These are phyloP conservation scores for Cryptoblepharus egeriae DNA, from an alignment of 2,797 vertebrate species.

Conservation along the genomic window DNA sequence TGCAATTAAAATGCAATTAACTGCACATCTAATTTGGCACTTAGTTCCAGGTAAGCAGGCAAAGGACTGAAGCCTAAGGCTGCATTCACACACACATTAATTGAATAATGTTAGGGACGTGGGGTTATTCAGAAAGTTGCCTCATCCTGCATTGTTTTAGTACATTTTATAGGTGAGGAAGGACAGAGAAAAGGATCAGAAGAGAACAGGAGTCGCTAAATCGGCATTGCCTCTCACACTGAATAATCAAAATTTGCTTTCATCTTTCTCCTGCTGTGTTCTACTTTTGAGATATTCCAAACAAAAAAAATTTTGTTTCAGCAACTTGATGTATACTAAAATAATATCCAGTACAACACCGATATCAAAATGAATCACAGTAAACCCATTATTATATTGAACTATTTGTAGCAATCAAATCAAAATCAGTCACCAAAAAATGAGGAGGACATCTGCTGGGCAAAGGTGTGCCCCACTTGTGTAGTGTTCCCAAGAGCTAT, in stretches of 20 bases:
- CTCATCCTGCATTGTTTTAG: not conserved
- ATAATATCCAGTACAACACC: not conserved
- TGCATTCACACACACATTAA: not conserved
- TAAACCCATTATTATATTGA: slow-evolving; percentile 1
- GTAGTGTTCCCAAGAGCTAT: not conserved
- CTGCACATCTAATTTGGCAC: not conserved
- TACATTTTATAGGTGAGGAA: not conserved
- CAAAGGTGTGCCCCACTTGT: not conserved
- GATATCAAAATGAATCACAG: slow-evolving; percentile 2
- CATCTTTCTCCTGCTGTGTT: not conserved
- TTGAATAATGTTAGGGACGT: not conserved
- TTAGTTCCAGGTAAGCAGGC: not conserved
- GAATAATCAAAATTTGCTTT: not conserved
- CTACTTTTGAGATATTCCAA: not conserved
- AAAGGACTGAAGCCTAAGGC: not conserved
- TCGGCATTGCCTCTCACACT: not conserved
- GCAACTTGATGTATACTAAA: not conserved
- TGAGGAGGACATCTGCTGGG: slow-evolving; percentile 4
- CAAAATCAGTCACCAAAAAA: slow-evolving; percentile 23
- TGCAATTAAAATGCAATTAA: no score
- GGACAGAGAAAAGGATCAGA: not conserved
- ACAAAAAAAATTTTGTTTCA: slow-evolving; percentile 20
- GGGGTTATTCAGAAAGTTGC: not conserved
- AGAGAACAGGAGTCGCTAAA: not conserved
- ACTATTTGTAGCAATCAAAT: not conserved